Evolutionary conservation across 2,113 vertebrate species (phyloP).

Genomic region (Ia io): DNA sequence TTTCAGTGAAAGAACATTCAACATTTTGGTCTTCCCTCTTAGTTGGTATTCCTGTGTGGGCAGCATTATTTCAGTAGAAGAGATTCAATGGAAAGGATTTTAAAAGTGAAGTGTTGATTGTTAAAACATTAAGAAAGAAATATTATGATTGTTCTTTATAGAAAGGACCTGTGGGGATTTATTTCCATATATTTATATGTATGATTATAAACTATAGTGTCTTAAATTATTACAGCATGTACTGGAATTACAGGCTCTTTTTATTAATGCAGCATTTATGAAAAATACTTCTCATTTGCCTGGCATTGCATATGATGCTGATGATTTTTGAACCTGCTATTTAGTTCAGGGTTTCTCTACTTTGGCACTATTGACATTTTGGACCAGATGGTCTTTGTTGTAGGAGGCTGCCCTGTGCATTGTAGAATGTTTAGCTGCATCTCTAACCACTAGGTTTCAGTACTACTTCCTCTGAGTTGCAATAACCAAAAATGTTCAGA

Average conservation of each 20-base stretch:
- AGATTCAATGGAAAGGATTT: constrained; percentile 66
- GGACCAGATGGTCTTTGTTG: neutral
- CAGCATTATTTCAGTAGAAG: constrained; percentile 67
- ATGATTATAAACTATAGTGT: neutral
- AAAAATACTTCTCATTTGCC: constrained; percentile 28
- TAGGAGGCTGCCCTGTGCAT: neutral
- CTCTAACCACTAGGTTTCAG: neutral
- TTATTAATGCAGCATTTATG: constrained; percentile 6
- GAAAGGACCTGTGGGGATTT: neutral
- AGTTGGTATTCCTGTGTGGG: constrained; percentile 72
- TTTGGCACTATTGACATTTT: neutral
- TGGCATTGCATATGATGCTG: neutral
- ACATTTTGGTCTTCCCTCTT: constrained; percentile 71
- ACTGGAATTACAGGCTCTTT: neutral
- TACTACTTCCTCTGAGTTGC: neutral
- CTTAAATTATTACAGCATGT: constrained; percentile 19
- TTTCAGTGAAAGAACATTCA: constrained; percentile 76
- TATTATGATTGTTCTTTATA: neutral
- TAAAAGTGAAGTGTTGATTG: constrained; percentile 70
- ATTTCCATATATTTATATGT: constrained; percentile 4
- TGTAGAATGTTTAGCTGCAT: neutral
- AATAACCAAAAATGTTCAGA: neutral
- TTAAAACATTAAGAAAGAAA: constrained; percentile 75
- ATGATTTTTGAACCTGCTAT: neutral
- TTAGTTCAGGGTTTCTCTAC: neutral